Evolutionary conservation across 2,888 invertebrate species (phyloP).

Genomic region (Smittia aterrima): DNA sequence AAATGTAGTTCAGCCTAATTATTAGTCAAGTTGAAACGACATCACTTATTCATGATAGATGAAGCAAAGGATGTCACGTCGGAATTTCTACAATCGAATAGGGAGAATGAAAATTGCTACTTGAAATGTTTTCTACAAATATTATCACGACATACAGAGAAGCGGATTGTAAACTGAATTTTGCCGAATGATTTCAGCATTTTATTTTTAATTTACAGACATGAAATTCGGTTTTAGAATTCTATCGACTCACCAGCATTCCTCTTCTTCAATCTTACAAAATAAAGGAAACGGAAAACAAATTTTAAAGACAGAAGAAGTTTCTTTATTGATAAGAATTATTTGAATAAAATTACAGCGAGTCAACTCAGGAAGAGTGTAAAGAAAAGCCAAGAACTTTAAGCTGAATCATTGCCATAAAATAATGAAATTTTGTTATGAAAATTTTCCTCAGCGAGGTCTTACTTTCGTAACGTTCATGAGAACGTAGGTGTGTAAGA

Average conservation of each 20-base stretch:
- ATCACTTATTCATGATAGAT: slow-evolving; percentile 87
- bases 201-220: slow-evolving; percentile 50
- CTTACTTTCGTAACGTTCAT: neutral
- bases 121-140: slow-evolving; percentile 55
- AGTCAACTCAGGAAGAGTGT: too few relatives aligned
- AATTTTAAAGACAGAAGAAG: neutral
- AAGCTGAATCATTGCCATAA: neutral
- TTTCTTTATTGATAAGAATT: too few relatives aligned
- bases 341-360: too few relatives aligned
- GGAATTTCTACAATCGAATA: slow-evolving; percentile 75
- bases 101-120: slow-evolving; percentile 81
- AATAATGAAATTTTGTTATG: neutral
- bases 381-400: too few relatives aligned
- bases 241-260: slow-evolving; percentile 73
- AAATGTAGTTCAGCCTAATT: neutral
- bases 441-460: neutral
- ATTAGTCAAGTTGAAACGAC: slow-evolving; percentile 55
- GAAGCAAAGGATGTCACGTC: slow-evolving; percentile 83
- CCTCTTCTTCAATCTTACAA: slow-evolving; percentile 57
- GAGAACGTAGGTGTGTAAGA: neutral
- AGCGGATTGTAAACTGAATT: slow-evolving; percentile 87
- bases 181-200: slow-evolving; percentile 27
- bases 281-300: slow-evolving; percentile 52
- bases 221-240: slow-evolving; percentile 66
- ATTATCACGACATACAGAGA: slow-evolving; percentile 84